phyloP scores from a whole-genome alignment of 1,140 invertebrate genomes.

The Leguminivora glycinivorella region DNA sequence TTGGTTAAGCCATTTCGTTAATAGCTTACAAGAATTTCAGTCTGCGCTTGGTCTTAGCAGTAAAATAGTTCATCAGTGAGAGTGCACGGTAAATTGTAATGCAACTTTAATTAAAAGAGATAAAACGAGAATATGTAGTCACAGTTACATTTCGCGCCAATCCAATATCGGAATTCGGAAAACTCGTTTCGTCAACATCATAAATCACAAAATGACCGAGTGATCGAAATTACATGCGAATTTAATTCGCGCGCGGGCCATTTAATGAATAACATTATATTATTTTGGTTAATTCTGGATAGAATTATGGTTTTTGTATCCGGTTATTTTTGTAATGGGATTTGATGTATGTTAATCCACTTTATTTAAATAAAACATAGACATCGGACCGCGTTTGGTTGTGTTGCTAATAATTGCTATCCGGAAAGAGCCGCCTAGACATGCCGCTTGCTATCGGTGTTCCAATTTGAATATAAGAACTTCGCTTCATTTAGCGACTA shows the following conservation, averaged over 20 bases:
- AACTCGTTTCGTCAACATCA: background rate
- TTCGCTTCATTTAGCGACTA: no score
- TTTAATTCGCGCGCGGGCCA: background rate
- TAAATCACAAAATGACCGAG: slow-evolving; percentile 3
- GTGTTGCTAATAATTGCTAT: no score
- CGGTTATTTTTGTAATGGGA: no score
- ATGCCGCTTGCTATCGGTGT: no score
- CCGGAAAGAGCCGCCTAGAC: no score
- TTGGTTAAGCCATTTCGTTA: background rate
- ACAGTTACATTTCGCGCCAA: background rate
- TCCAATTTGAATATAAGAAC: no score
- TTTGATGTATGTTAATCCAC: no score
- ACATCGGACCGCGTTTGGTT: no score
- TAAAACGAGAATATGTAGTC: background rate
- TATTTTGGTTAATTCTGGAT: background rate
- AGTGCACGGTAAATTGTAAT: slow-evolving; percentile 6
- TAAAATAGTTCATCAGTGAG: background rate
- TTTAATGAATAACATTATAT: background rate
- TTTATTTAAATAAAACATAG: no score
- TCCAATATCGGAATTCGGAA: slow-evolving; percentile 6
- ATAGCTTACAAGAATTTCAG: background rate
- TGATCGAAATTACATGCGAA: background rate
- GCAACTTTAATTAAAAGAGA: slow-evolving; percentile 2
- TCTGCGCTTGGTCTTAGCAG: background rate
- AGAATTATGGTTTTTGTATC: no score